phyloP scores from a whole-genome alignment of 2,797 vertebrate species.

The Rhincodon typus region DNA sequence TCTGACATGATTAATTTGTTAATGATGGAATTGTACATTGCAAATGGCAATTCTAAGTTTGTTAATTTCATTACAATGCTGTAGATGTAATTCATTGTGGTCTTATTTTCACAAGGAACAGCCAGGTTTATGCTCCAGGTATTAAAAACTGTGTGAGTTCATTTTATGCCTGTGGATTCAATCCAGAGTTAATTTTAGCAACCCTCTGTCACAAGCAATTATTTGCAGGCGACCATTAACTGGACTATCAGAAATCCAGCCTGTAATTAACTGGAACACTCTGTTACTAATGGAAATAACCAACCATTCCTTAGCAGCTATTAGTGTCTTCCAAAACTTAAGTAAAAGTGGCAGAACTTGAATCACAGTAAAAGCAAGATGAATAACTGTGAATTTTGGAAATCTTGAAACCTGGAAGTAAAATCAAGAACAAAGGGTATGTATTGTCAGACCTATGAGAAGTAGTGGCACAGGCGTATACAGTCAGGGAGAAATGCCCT shows the following conservation, averaged over 20 bases:
- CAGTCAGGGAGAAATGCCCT: neutral
- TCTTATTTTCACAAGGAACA: slow-evolving; percentile 17
- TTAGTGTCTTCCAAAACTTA: neutral
- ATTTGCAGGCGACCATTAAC: neutral
- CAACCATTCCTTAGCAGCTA: neutral
- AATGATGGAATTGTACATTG: neutral
- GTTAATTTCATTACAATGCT: slow-evolving; percentile 4
- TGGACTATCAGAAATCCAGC: slow-evolving; percentile 4
- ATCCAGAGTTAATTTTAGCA: slow-evolving; percentile 27
- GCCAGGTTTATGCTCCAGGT: neutral
- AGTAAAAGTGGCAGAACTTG: too few species aligned
- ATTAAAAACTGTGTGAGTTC: slow-evolving; percentile 13
- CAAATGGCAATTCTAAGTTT: neutral
- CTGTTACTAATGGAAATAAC: slow-evolving; percentile 32
- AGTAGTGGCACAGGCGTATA: neutral
- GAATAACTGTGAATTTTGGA: neutral
- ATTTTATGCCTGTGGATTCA: neutral
- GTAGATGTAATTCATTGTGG: neutral
- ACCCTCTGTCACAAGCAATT: neutral
- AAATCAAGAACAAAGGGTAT: neutral
- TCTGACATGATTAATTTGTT: slow-evolving; percentile 1
- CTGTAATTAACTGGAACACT: slow-evolving; percentile 21
- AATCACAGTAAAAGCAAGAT: neutral
- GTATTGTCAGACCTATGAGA: neutral
- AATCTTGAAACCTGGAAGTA: neutral